These are phyloP conservation scores for Heterodera filipjevi DNA, from an alignment of 2,888 invertebrate genomes.

Conservation along the genomic window DNA sequence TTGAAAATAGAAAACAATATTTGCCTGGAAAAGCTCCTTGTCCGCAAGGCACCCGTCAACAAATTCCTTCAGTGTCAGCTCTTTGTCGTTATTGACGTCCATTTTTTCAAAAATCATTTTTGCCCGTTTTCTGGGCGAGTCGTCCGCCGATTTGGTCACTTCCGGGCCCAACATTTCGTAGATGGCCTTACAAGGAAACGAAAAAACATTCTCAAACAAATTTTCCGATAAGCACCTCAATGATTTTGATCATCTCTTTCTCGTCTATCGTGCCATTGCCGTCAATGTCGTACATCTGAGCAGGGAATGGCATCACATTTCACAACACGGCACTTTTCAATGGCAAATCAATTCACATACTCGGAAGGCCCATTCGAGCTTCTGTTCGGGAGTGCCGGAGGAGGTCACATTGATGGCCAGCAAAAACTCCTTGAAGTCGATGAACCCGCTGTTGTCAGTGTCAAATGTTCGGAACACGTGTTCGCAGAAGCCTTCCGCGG, in stretches of 20 bases:
- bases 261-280: conserved; percentile 96
- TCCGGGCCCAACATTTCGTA: conserved; percentile 99
- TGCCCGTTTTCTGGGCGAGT: conserved; percentile 91
- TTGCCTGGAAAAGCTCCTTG: conserved; percentile 65
- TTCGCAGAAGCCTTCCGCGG: conserved; percentile 66
- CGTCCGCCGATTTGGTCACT: conserved; percentile 87
- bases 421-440: conserved; percentile 82
- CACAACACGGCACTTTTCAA: neutral
- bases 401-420: conserved; percentile 96
- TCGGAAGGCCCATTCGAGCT: conserved; percentile 96
- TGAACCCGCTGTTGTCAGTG: conserved; percentile 97
- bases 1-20: neutral
- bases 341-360: conserved; percentile 75
- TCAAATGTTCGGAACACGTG: conserved; percentile 67
- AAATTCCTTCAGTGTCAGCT: conserved; percentile 78
- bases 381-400: conserved; percentile 94
- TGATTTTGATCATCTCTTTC: conserved; percentile 98
- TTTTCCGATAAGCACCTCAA: conserved; percentile 76
- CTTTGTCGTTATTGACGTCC: conserved; percentile 97
- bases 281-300: conserved; percentile 73
- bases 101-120: conserved; percentile 95
- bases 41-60: conserved; percentile 66
- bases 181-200: conserved; percentile 78
- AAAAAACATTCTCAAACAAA: neutral
- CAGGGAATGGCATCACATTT: neutral